Conservation (phyloP, 2,113 vertebrate species). For the Eulemur rufifrons region DNA sequence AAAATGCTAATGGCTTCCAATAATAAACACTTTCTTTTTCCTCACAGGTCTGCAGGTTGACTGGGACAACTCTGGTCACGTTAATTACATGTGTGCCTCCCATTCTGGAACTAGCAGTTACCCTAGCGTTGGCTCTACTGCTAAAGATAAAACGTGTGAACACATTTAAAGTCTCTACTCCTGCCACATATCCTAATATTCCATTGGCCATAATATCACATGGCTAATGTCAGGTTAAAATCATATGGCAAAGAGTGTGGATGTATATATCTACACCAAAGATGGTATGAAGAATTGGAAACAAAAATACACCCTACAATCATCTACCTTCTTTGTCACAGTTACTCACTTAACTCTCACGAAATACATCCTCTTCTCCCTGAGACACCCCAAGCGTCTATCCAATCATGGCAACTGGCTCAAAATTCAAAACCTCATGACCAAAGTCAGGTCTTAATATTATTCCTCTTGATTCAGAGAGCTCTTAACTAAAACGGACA, state of each 20-base stretch:
- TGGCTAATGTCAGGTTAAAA: not conserved
- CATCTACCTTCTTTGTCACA: not conserved
- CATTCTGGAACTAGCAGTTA: not conserved
- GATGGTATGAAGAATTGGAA: not conserved
- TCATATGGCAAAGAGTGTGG: not conserved
- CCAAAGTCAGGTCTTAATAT: not conserved
- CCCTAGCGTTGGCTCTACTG: rapidly evolving
- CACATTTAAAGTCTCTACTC: not conserved
- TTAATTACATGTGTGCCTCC: not conserved
- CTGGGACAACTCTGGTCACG: not conserved
- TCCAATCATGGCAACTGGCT: not conserved
- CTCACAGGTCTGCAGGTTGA: not conserved
- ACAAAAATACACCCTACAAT: rapidly evolving
- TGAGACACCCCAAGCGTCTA: not conserved
- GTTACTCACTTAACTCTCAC: not conserved
- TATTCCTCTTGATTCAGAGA: not conserved
- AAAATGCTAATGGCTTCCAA: not conserved
- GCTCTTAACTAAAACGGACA: not conserved
- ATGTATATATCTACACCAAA: not conserved
- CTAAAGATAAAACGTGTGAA: not conserved
- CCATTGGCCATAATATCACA: not conserved
- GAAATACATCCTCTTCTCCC: not conserved
- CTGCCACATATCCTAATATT: not conserved
- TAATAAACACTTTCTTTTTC: not conserved
- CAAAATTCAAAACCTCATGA: not conserved